Evolutionary conservation across 2,888 invertebrate genomes (phyloP), one percentile per base, ranked within the genome.

Genomic region (Coelopa pilipes): DNA sequence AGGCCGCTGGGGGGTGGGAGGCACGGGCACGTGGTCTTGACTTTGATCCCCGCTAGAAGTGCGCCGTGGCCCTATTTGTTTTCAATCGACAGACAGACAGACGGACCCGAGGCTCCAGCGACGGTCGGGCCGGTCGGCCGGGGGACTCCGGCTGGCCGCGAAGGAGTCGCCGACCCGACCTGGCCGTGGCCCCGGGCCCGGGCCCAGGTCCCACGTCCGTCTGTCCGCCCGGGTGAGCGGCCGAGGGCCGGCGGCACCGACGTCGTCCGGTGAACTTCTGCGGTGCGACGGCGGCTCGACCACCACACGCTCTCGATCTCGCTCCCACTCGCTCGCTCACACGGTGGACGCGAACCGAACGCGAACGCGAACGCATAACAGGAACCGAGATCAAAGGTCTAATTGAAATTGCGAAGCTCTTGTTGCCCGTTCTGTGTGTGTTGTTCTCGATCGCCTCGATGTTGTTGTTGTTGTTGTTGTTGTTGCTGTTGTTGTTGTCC

Each of bases 371-470:
- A 45, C 46, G 17, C 60, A 72, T 49, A 46, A 65, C 72, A 65
- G 46, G 24, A 76, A 53, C 72, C 50, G 53, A 70, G 76, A 75
- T 77, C 77, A 77, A 75, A 77, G 77, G 77, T 77, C 77, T 77
- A 77, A 77, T 77, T 77, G 77, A 75, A 77, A 77, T 17, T 70
- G 70, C 63, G 69, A 46, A 7, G 34, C 34, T 66, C 59, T 70
- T 68, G 75, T 65, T 72, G 78, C 65, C 46, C 46, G 69, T 55
- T 66, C n/a, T n/a, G 34, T 34, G 53, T 50, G n/a, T 49, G 73
- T 78, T 82, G 79, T 82, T 49, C 63, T 59, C 53, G 60, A 67
- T 46, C 15, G n/a, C 45, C 34, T 53, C 15, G 45, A 34, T 65
- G 47, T 15, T 47, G 19, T 76, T 74, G 70, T 47, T 73, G 73